Conservation (phyloP, 2,888 invertebrate genomes). For the Rotaria macrura region DNA sequence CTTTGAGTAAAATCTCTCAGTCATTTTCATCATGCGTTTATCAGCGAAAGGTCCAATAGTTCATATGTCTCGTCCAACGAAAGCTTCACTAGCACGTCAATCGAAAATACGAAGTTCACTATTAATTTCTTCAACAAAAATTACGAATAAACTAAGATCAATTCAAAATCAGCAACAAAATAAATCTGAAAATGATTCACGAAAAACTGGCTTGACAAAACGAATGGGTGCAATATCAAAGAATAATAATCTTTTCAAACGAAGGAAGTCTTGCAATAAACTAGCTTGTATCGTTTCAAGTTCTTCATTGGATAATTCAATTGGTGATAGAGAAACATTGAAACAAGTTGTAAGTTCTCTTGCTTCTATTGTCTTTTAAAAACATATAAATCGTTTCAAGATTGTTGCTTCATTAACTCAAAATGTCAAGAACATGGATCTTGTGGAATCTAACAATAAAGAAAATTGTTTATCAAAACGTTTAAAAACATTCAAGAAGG, state of each 20-base stretch:
- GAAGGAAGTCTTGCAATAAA: not conserved
- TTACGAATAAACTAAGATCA: not conserved
- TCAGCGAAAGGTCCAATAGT: not conserved
- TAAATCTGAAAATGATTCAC: not conserved
- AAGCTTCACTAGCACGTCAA: conserved; percentile 7
- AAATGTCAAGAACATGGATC: not conserved
- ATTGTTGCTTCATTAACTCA: conserved; percentile 14
- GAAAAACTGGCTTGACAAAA: not conserved
- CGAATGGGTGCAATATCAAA: not conserved
- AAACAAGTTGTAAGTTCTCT: conserved; percentile 1
- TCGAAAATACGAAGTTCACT: not conserved
- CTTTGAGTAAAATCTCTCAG: not conserved
- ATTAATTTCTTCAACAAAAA: not conserved
- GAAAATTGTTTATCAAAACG: not conserved
- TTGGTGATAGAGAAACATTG: not conserved
- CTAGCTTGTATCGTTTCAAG: not conserved
- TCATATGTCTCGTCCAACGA: not conserved
- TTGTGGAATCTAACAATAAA: conserved; percentile 1
- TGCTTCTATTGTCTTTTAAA: not conserved
- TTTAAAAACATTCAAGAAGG: too few relatives aligned
- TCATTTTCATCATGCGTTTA: not conserved
- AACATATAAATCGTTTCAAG: not conserved
- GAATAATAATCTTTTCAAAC: not conserved
- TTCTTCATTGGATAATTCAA: not conserved
- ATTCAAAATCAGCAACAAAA: not conserved